Base-by-base conservation (phyloP, 1,140 invertebrate genomes). In the Pollicipes pollicipes region DNA sequence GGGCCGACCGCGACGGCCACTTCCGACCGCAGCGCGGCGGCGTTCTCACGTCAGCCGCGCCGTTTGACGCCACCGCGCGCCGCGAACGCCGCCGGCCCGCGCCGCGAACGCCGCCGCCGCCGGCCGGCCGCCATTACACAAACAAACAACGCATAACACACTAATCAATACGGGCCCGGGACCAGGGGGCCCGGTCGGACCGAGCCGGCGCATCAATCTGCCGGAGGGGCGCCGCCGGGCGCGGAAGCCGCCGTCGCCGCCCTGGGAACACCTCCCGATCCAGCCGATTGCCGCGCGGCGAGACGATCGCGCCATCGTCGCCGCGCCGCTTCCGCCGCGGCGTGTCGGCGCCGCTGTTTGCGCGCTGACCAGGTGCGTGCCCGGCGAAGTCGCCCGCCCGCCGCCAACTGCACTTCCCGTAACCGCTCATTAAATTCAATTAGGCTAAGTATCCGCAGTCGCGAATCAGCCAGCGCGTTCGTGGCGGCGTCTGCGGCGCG, bases 81-180 rank as follows among this genome's bases (percentile, higher is more conserved):
- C 45, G 24, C 45, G 13, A 24, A 10, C 45, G 45, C 45, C 45
- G 45, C 45, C 45, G 45, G n/a, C n/a, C 45, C 45, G 45, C 45
- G 45, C 45, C 45, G 17, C 45, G 2, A 2, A 21, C 45, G 45
- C 45, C 45, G 45, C 17, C 45, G 10, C 10, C 45, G 45, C 45
- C 24, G 45, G 13, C 45, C 45, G 45, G 45, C 45, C 8, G 45
- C 45, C 45, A 58, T 58, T 58, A 58, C 45, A 58, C 45, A 58
- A 58, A 58, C 45, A 58, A 58, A 58, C 45, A 58, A 58, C 45
- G 45, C 45, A 58, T 58, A 58, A 58, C 45, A 58, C 45, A 58
- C 45, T 58, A 58, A 58, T 58, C 45, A 58, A 58, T 58, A 58
- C 45, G 45, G 45, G n/a, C n/a, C n/a, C 45, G 45, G 45, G 45